Base-by-base conservation (phyloP, 2,888 invertebrate genomes). In the Cryptosula pallasiana region DNA sequence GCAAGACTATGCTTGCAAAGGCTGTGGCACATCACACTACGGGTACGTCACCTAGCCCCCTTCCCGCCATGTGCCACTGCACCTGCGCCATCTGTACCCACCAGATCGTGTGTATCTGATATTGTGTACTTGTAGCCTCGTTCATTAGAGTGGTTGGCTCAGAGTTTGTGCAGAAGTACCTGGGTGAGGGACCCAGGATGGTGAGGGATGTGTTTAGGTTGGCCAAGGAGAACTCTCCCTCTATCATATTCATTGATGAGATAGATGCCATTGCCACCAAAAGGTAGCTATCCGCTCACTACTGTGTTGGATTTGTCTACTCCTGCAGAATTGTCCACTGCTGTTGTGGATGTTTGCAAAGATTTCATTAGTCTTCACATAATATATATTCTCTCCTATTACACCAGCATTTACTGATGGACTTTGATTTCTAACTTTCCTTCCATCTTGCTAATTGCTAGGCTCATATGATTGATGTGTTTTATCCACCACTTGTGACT, bases 181-280 rank as follows among this genome's bases (percentile, higher is more conserved):
- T 99, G 72, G 99, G 99, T 45, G 99, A 99, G 86, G 99, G 99
- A 0, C 98, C 99, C 0, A 90, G 99, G 72, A 99, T 99, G 99
- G 99, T 99, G 36, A 89, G 99, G 75, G 99, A 99, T 84, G 98
- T 99, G 20, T 99, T 99, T 86, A 91, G 99, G 80, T 88, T 99
- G 75, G 99, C 99, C 25, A 96, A 98, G 85, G 99, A 99, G 86
- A 99, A 99, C 87, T 93, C 97, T 0, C 99, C 99, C 0, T 97
- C 98, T 0, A 99, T 99, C 79, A 99, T 99, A 79, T 99, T 99
- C 85, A 99, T 99, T 81, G 99, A 99, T 87, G 99, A 99, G 87
- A 99, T 99, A 80, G 99, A 99, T 86, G 99, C 99, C 54, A 99
- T 99, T 79, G 99, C 98, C 16, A 99, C 99, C 1, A 99, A 99